A percentile compares a stretch with the other conserved stretches of the same genome.
Conservation (phyloP, 1,140 invertebrate species). For the Drosophila suzukii region DNA sequence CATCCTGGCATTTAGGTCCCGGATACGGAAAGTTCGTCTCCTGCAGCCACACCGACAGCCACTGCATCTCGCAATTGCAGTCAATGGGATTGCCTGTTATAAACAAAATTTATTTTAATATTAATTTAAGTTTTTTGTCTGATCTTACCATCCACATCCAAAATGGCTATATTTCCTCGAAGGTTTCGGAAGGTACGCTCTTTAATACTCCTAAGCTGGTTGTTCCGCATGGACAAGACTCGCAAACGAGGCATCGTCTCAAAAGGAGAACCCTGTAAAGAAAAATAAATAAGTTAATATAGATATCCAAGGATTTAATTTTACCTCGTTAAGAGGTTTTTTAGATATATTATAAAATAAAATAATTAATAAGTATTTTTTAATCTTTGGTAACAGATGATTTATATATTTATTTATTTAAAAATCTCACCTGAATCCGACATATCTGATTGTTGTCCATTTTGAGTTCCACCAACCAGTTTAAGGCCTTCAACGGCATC, state of each 20-base stretch:
- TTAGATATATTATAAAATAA: too few relatives aligned
- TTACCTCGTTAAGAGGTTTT: too few relatives aligned
- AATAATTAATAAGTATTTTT: too few relatives aligned
- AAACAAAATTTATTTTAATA: neutral
- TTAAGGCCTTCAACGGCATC: conserved; percentile 88
- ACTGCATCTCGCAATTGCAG: conserved; percentile 92
- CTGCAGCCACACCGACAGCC: conserved; percentile 92
- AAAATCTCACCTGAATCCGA: conserved; percentile 85
- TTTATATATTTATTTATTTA: neutral
- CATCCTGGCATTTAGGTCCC: conserved; percentile 91
- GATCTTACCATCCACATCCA: conserved; percentile 92
- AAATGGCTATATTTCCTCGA: conserved; percentile 91
- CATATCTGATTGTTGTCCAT: conserved; percentile 91
- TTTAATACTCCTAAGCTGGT: conserved; percentile 90
- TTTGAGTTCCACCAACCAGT: conserved; percentile 93
- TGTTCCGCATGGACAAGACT: conserved; percentile 91
- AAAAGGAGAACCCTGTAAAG: conserved; percentile 88
- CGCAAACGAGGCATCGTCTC: conserved; percentile 92
- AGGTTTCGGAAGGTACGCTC: conserved; percentile 91
- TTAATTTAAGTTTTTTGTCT: neutral
- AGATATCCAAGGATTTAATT: too few relatives aligned
- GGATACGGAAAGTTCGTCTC: conserved; percentile 87
- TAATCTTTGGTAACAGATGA: too few relatives aligned
- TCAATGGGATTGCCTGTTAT: conserved; percentile 90
- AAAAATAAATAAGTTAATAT: conserved; percentile 5